These are phyloP conservation scores for Platichthys stellatus DNA, from an alignment of 2,113 vertebrate species.

Conservation along the genomic window DNA sequence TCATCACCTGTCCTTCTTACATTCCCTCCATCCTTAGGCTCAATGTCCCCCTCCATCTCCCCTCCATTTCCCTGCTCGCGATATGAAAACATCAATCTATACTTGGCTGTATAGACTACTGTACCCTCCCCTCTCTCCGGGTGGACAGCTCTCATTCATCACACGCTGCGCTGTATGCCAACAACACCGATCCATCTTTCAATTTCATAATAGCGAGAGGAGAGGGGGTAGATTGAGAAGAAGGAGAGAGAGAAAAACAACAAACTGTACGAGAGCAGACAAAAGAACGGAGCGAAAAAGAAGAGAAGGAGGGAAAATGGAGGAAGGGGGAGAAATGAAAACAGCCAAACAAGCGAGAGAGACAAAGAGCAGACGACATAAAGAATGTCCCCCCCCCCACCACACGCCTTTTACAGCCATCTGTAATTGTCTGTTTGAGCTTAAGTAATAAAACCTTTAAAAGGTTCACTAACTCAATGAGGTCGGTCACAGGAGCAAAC, in stretches of 20 bases:
- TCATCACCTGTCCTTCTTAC: constrained; percentile 52
- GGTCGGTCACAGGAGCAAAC: neutral
- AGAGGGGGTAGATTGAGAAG: constrained; percentile 61
- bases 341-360: neutral
- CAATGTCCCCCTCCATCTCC: constrained; percentile 37
- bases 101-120: constrained; percentile 55
- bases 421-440: constrained; percentile 12
- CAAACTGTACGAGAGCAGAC: constrained; percentile 31
- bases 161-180: constrained; percentile 53
- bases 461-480: neutral
- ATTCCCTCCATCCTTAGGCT: constrained; percentile 33
- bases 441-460: constrained; percentile 5
- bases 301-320: neutral
- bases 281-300: neutral
- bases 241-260: constrained; percentile 49
- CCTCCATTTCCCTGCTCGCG: constrained; percentile 24
- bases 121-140: constrained; percentile 57
- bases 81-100: constrained; percentile 73
- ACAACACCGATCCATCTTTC: constrained; percentile 70
- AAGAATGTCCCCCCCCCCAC: neutral
- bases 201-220: constrained; percentile 74
- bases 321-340: neutral
- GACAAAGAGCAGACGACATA: neutral
- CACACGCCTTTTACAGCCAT: neutral
- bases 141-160: constrained; percentile 78